Conservation (phyloP, 2,888 invertebrate species). For the Shargacucullia verbasci region DNA sequence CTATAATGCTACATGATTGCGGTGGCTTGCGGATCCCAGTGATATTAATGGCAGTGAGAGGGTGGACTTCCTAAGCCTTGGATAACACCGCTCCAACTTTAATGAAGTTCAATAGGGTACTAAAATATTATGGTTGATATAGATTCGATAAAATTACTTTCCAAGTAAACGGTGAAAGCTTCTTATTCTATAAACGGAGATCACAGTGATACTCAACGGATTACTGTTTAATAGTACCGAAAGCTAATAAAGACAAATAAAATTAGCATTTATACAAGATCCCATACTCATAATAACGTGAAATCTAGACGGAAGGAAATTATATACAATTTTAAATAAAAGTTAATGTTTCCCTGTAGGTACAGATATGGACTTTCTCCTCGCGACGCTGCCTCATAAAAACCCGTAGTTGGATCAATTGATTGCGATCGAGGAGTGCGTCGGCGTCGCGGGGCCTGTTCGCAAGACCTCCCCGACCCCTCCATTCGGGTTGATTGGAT, state of each 20-base stretch:
- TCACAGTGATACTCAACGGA: conserved; percentile 8
- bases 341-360: conserved; percentile 40
- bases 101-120: conserved; percentile 26
- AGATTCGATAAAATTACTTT: conserved; percentile 36
- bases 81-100: conserved; percentile 1
- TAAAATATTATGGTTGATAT: conserved; percentile 36
- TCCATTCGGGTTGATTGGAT: conserved; percentile 86
- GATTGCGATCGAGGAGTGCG: conserved; percentile 67
- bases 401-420: conserved; percentile 71
- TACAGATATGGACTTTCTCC: conserved; percentile 49
- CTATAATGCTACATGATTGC: too few species aligned
- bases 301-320: conserved; percentile 29
- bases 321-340: conserved; percentile 38
- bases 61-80: background rate
- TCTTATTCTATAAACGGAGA: conserved; percentile 31
- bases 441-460: conserved; percentile 63
- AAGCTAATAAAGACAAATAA: conserved; percentile 29
- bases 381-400: conserved; percentile 34
- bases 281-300: conserved; percentile 17
- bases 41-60: background rate
- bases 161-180: conserved; percentile 37
- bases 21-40: background rate
- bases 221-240: background rate
- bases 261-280: conserved; percentile 34
- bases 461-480: conserved; percentile 82